Conservation (phyloP, 2,113 vertebrate species). For the Crotalus viridis region DNA sequence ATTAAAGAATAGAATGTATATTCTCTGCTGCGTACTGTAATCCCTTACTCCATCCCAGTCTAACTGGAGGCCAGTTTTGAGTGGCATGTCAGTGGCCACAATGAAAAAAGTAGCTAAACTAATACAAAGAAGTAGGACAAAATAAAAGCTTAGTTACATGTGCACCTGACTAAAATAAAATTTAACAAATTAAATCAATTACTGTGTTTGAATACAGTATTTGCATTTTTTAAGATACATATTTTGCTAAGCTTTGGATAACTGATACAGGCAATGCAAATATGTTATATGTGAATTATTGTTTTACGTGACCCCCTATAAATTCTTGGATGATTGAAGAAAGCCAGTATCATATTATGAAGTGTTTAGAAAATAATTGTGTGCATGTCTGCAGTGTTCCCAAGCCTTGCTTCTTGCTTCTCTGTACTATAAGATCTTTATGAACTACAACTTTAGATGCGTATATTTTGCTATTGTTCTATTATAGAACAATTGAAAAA, state of each 20-base stretch:
- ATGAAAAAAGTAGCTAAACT: background rate
- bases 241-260: background rate
- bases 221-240: background rate
- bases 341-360: background rate
- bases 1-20: too few species aligned
- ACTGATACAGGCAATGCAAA: background rate
- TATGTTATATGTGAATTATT: background rate
- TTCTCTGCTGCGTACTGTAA: background rate
- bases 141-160: background rate
- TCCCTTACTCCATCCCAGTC: background rate
- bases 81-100: background rate
- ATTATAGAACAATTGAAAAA: background rate
- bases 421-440: background rate
- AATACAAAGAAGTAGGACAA: background rate
- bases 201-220: background rate
- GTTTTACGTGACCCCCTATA: background rate
- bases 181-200: background rate
- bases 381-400: background rate
- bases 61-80: background rate
- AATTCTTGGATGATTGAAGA: background rate
- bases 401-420: background rate
- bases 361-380: background rate
- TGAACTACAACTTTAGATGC: background rate
- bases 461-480: background rate
- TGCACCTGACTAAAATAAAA: background rate